A percentile compares a stretch with the other conserved stretches of the same genome.
Conservation (phyloP, 1,140 invertebrate genomes). For the Neodiprion virginianus region DNA sequence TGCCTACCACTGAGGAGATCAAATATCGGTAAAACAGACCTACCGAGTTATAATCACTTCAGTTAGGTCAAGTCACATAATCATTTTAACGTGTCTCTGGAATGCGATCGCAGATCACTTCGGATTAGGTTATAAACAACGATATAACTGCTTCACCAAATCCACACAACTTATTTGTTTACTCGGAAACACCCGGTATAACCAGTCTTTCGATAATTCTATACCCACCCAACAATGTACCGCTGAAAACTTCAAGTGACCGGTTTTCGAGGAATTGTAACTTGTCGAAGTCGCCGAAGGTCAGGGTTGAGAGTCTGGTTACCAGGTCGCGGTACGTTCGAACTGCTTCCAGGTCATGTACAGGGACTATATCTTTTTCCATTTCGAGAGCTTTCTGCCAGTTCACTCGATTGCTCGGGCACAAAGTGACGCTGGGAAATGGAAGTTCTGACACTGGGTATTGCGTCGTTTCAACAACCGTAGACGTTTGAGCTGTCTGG, state of each 20-base stretch:
- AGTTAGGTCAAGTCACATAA: too few species aligned
- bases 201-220: too few species aligned
- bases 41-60: too few species aligned
- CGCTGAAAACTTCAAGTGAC: not conserved
- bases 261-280: not conserved
- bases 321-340: not conserved
- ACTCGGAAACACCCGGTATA: too few species aligned
- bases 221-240: not conserved
- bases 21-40: too few species aligned
- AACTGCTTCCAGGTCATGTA: not conserved
- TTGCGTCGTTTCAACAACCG: constrained; percentile 39
- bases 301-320: not conserved
- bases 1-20: too few species aligned
- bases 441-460: constrained; percentile 36
- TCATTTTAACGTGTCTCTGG: too few species aligned
- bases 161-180: too few species aligned
- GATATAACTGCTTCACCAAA: too few species aligned
- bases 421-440: constrained; percentile 44
- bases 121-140: too few species aligned
- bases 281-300: constrained; percentile 22
- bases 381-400: constrained; percentile 31
- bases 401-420: constrained; percentile 39
- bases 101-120: too few species aligned
- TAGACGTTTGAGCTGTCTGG: constrained; percentile 26
- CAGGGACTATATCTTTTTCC: constrained; percentile 1